Evolutionary conservation across 1,140 invertebrate species (phyloP).

Genomic region (Polypedilum vanderplanki): DNA sequence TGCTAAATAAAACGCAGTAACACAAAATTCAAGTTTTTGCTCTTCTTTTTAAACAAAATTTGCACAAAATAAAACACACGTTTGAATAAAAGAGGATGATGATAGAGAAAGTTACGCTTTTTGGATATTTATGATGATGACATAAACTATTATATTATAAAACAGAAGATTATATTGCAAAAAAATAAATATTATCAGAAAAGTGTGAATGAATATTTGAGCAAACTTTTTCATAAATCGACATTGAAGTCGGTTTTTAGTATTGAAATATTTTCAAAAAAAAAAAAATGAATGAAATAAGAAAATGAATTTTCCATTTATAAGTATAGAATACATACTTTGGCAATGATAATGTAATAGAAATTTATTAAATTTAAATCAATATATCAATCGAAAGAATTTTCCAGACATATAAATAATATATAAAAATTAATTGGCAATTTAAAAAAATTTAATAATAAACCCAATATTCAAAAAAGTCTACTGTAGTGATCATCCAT

Average conservation of each 20-base stretch:
- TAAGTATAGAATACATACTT: background rate
- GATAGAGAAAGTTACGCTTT: background rate
- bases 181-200: too few relatives aligned
- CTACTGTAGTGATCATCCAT: too few relatives aligned
- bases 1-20: constrained; percentile 37
- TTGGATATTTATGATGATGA: background rate
- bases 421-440: background rate
- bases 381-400: background rate
- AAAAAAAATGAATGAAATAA: background rate
- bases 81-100: background rate
- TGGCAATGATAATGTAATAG: background rate
- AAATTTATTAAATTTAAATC: background rate
- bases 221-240: background rate
- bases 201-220: background rate
- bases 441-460: background rate
- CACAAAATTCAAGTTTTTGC: background rate
- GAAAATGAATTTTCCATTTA: background rate
- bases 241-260: background rate
- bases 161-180: background rate
- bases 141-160: background rate
- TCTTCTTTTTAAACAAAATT: background rate
- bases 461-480: background rate
- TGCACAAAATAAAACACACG: background rate
- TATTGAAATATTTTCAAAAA: constrained; percentile 16
- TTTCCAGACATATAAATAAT: background rate